phyloP scores from a whole-genome alignment of 2,888 invertebrate species.

The Andrena flavipes region DNA sequence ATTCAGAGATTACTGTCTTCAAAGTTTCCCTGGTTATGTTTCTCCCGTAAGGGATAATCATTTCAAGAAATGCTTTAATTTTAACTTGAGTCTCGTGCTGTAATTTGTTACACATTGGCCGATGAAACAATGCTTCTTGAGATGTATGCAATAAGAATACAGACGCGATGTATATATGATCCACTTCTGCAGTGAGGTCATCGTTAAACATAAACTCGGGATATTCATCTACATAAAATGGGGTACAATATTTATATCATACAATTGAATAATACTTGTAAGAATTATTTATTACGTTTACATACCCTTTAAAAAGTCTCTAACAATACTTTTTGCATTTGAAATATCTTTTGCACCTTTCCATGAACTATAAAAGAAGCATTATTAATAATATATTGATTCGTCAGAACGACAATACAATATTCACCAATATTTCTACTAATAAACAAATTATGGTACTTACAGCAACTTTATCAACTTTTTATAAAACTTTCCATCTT shows the following conservation, averaged over 20 bases:
- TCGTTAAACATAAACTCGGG: constrained; percentile 85
- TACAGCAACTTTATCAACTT: constrained; percentile 77
- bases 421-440: not conserved
- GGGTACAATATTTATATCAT: constrained; percentile 3
- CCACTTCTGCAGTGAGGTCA: constrained; percentile 80
- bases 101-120: constrained; percentile 86
- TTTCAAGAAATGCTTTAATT: constrained; percentile 86
- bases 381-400: not conserved
- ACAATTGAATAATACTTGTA: not conserved
- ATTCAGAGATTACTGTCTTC: constrained; percentile 84
- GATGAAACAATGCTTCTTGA: constrained; percentile 86
- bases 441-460: constrained; percentile 43
- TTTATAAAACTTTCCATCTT: constrained; percentile 72
- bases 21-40: constrained; percentile 84
- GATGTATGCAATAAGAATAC: constrained; percentile 86
- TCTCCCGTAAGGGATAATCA: constrained; percentile 85
- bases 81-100: constrained; percentile 86
- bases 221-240: constrained; percentile 81
- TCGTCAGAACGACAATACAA: not conserved
- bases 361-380: constrained; percentile 48
- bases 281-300: not conserved
- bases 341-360: constrained; percentile 18
- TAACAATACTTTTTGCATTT: constrained; percentile 38
- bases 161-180: constrained; percentile 85
- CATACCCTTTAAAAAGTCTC: constrained; percentile 58